Conservation (phyloP, 2,113 vertebrate genomes). For the Hirundichthys speculiger region DNA sequence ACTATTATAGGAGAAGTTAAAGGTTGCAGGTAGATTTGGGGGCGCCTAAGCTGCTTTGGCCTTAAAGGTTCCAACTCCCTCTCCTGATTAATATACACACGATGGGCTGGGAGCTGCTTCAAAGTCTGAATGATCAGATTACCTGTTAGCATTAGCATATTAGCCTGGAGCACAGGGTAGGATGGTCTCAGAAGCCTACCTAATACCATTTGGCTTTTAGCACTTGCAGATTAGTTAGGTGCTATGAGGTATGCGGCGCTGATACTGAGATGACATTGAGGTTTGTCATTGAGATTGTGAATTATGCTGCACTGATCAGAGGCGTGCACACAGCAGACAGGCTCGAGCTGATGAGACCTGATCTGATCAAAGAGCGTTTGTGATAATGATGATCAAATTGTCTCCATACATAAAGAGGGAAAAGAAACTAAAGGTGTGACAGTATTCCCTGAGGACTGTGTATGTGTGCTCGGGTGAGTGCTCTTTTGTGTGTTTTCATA, state of each 20-base stretch:
- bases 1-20: neutral
- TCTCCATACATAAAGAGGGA: slow-evolving; percentile 41
- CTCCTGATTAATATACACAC: slow-evolving; percentile 46
- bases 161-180: slow-evolving; percentile 59
- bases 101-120: slow-evolving; percentile 47
- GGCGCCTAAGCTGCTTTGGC: slow-evolving; percentile 9
- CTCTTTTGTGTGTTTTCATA: slow-evolving; percentile 8
- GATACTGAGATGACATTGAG: slow-evolving; percentile 63
- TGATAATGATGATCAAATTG: slow-evolving; percentile 72
- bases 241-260: slow-evolving; percentile 40
- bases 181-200: slow-evolving; percentile 46
- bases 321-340: neutral
- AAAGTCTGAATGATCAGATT: slow-evolving; percentile 66
- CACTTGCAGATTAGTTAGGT: slow-evolving; percentile 46
- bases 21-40: slow-evolving; percentile 4
- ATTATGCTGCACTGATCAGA: slow-evolving; percentile 20
- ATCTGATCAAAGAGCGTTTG: slow-evolving; percentile 73
- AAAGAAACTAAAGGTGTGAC: slow-evolving; percentile 24
- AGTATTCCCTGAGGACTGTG: slow-evolving; percentile 23
- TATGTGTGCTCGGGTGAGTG: slow-evolving; percentile 16
- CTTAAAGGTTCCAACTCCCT: slow-evolving; percentile 23
- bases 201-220: slow-evolving; percentile 59
- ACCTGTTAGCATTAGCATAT: slow-evolving; percentile 77
- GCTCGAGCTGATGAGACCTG: slow-evolving; percentile 52
- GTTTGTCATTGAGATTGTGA: slow-evolving; percentile 66